A percentile compares a stretch with the other conserved stretches of the same genome.
Evolutionary conservation across 2,888 invertebrate species (phyloP).

Genomic region (Phortica magna): DNA sequence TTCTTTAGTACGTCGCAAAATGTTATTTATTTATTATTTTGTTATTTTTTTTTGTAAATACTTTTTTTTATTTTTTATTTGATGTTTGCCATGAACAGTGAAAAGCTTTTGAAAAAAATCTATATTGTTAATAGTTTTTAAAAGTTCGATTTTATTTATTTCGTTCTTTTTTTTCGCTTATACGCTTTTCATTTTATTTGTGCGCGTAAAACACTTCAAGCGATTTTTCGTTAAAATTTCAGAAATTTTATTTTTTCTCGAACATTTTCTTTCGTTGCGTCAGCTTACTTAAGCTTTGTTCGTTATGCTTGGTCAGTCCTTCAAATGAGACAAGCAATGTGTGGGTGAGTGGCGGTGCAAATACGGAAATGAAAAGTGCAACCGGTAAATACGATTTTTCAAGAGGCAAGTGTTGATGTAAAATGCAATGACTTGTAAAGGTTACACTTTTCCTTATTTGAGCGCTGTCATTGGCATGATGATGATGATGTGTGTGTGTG

Average conservation of each 20-base stretch:
- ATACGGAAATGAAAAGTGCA: slow-evolving; percentile 31
- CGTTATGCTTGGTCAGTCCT: not conserved
- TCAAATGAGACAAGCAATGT: not conserved
- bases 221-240: slow-evolving; percentile 13
- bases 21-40: not conserved
- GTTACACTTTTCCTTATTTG: not conserved
- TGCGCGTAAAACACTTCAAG: not conserved
- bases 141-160: not conserved
- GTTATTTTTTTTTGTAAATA: slow-evolving; percentile 5
- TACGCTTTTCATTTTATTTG: not conserved
- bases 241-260: not conserved
- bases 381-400: slow-evolving; percentile 25
- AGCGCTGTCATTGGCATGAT: slow-evolving; percentile 18
- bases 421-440: slow-evolving; percentile 26
- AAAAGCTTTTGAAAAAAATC: not conserved
- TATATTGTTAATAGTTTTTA: not conserved
- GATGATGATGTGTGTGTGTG: not conserved
- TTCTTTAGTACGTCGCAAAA: too few species aligned
- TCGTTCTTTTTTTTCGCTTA: not conserved
- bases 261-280: not conserved
- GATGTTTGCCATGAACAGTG: not conserved
- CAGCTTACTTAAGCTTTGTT: not conserved
- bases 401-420: slow-evolving; percentile 27
- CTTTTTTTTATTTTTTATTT: not conserved
- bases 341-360: not conserved